Evolutionary conservation across 1,140 invertebrate species (phyloP).

Genomic region (Caenorhabditis elegans): DNA sequence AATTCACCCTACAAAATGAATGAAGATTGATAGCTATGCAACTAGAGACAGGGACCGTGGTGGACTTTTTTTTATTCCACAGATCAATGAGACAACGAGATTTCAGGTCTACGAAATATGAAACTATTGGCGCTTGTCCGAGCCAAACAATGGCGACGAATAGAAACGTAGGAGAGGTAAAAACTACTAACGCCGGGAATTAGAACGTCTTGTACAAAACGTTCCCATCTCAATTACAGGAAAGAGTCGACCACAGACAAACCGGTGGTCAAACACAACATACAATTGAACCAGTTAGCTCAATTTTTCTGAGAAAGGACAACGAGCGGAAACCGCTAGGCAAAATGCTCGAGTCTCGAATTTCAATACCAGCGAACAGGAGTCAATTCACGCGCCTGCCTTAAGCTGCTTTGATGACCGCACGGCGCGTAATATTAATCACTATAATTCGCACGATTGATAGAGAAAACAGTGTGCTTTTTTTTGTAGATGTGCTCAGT

Average conservation of each 20-base stretch:
- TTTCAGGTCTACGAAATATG: not conserved
- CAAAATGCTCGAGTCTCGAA: constrained; percentile 25
- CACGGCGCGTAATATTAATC: constrained; percentile 23
- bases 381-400: not conserved
- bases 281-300: constrained; percentile 3
- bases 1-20: not conserved
- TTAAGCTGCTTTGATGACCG: constrained; percentile 29
- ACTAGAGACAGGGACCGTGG: not conserved
- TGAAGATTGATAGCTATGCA: not conserved
- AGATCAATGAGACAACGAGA: too few relatives aligned
- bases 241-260: not conserved
- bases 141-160: not conserved
- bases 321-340: constrained; percentile 19
- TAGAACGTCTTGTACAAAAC: not conserved
- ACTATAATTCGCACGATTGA: constrained; percentile 27
- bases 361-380: constrained; percentile 6
- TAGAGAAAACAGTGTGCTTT: not conserved
- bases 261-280: constrained; percentile 22
- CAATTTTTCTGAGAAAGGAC: not conserved
- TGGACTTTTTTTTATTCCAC: too few relatives aligned
- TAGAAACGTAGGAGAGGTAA: not conserved
- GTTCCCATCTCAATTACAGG: not conserved
- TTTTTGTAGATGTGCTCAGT: not conserved
- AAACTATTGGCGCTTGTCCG: not conserved
- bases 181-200: not conserved